Base-by-base conservation (phyloP, 2,888 invertebrate genomes). In the Ornithoptera priamus region DNA sequence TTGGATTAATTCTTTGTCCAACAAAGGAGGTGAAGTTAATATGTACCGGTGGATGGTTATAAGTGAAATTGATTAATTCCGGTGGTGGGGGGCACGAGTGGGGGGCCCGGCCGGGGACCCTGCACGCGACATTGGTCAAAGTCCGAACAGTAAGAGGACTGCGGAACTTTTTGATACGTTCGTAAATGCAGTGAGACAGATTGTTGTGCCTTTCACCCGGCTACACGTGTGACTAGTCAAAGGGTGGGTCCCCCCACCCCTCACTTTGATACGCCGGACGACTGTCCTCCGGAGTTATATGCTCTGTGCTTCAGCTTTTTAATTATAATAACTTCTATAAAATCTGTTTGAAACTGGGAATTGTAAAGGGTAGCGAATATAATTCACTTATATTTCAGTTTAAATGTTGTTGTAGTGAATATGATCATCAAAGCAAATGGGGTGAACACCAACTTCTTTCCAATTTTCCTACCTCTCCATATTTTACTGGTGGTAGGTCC, bases 41-140 rank as follows among this genome's bases (percentile, higher is more conserved):
- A 78, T 75, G 75, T 74, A 73, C 74, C 74, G 74, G 74, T 77
- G 75, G 77, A 78, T 81, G 81, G 80, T 82, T 83, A 83, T 84
- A 78, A 80, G 78, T 81, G 79, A 78, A 84, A 83, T 82, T 85
- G 82, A 86, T 86, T 84, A 85, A 84, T 85, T 84, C 78, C 75
- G 75, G 71, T 71, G 74, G 75, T 75, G 73, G 72, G 59, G 62
- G 53, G 8, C 53, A 0, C 53, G 17, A 39, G 39, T 7, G 39
- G 39, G 15, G 74, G 71, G 59, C 75, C 70, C 74, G 65, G 62
- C 18, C 63, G 57, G 65, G 61, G 69, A 61, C 73, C 62, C 67
- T 64, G 72, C 79, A 85, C 82, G 84, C 82, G 83, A 86, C 82
- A 82, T 83, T 82, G 85, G 86, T 87, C 85, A 86, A 85, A 86